phyloP scores from a whole-genome alignment of 2,888 invertebrate genomes.

The Oxytorus armatus region DNA sequence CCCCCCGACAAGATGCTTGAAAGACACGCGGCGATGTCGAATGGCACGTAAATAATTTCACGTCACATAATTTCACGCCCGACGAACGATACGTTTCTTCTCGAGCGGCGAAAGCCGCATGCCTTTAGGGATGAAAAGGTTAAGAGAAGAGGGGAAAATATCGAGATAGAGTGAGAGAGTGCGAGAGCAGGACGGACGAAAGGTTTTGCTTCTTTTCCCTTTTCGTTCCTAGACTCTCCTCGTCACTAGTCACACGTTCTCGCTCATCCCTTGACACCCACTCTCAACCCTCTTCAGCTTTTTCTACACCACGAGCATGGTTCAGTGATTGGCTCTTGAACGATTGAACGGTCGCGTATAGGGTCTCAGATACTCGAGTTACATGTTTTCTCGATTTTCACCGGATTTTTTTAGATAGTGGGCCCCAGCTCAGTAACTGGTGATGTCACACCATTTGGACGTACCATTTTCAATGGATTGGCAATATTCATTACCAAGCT shows the following conservation, averaged over 20 bases:
- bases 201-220: conserved; percentile 15
- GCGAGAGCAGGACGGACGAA: not conserved
- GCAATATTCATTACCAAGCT: no score
- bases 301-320: not conserved
- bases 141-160: conserved; percentile 9
- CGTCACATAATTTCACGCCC: conserved; percentile 64
- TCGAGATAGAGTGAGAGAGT: conserved; percentile 9
- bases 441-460: no score
- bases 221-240: conserved; percentile 7
- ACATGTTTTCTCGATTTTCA: not conserved
- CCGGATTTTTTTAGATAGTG: not conserved
- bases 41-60: conserved; percentile 67
- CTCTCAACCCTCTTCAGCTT: conserved; percentile 9
- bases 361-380: not conserved
- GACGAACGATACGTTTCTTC: conserved; percentile 55
- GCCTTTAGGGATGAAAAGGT: conserved; percentile 24
- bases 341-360: not conserved
- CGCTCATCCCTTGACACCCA: not conserved
- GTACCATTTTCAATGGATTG: no score
- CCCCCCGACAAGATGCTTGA: conserved; percentile 17
- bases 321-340: conserved; percentile 40
- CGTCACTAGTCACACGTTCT: conserved; percentile 18
- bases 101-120: conserved; percentile 35
- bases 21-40: conserved; percentile 51
- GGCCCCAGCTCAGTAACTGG: no score